Base-by-base conservation (phyloP, 2,113 vertebrate species). In the pig (Sus scrofa) region DNA sequence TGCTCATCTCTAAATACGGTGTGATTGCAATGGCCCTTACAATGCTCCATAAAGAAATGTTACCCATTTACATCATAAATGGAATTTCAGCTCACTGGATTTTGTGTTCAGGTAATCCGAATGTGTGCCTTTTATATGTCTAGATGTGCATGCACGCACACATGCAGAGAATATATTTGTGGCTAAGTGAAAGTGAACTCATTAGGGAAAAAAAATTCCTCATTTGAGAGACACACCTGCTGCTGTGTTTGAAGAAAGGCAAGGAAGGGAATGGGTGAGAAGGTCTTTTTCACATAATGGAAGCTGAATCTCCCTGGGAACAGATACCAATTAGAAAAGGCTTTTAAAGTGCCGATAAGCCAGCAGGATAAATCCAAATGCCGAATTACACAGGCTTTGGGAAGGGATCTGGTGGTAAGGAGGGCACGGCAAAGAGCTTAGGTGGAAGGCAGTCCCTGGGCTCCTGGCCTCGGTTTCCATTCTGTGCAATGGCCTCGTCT, bases 151-250 rank as follows among this genome's bases (percentile, higher is more conserved):
- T 52, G 62, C 13, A 70, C 1, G 34, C 14, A 60, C 18, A 74
- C 32, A 89, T 3, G 52, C 27, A 52, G 22, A 63, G 18, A 89
- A 89, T 52, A 58, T n/a, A 74, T 30, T 56, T 86, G 37, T 70
- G 50, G 71, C 92, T 97, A 93, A 95, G 18, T 89, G 30, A 96
- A 85, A 75, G 71, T 39, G 65, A 63, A 87, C 58, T 92, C 65
- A 90, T 91, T 94, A 88, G 58, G 83, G n/a, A 12, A 52, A 56
- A 90, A 86, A 87, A 34, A 63, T 10, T 24, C 58, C 75, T 90
- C 13, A n/a, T 86, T 96, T 34, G 82, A 79, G 65, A 95, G 78
- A 85, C 75, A 93, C 32, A 95, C 56, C 81, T 90, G 75, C 95
- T 95, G 87, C 73, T 89, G 22, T 86, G 85, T 68, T 77, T 3